phyloP scores from a whole-genome alignment of 2,113 vertebrate species.

The human region GRCh38 chr9:25697501-25698000 shows the following conservation, averaged over 20 bases:
- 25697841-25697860: neutral
- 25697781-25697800: neutral
- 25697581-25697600: slow-evolving; percentile 45
- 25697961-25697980: neutral
- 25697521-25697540: slow-evolving; percentile 44
- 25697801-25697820: neutral
- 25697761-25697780: neutral
- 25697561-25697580: slow-evolving; percentile 51
- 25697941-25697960: neutral
- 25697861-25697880: neutral
- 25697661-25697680: neutral
- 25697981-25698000: neutral
- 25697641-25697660: neutral
- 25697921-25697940: neutral
- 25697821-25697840: slow-evolving; percentile 15
- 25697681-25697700: neutral
- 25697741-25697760: neutral
- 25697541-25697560: slow-evolving; percentile 70
- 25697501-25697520: slow-evolving; percentile 54
- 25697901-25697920: neutral
- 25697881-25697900: neutral
- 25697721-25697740: neutral
- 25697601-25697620: slow-evolving; percentile 44
- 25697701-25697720: neutral
- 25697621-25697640: slow-evolving; percentile 24